phyloP scores from a whole-genome alignment of 2,797 vertebrate species.

The Lepus oiostolus region DNA sequence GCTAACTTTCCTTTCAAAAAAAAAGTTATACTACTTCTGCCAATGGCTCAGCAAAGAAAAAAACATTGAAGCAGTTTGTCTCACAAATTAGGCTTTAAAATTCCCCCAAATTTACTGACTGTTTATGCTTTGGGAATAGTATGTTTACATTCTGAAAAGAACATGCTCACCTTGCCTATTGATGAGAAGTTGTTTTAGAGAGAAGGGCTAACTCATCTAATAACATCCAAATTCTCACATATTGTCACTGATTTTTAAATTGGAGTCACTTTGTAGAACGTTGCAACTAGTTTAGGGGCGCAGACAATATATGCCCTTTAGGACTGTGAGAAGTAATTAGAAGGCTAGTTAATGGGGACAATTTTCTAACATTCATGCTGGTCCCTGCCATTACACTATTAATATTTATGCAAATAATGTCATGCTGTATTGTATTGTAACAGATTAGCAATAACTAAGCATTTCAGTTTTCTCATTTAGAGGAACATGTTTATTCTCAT shows the following conservation, averaged over 20 bases:
- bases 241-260: not conserved
- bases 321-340: not conserved
- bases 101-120: not conserved
- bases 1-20: not conserved
- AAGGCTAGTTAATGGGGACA: not conserved
- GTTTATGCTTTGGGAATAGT: not conserved
- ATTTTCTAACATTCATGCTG: not conserved
- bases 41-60: not conserved
- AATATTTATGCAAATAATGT: not conserved
- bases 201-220: not conserved
- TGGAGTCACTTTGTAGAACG: not conserved
- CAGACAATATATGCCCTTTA: not conserved
- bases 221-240: not conserved
- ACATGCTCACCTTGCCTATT: not conserved
- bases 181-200: not conserved
- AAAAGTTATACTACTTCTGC: slow-evolving; percentile 50
- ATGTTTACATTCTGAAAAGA: not conserved
- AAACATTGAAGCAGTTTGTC: not conserved
- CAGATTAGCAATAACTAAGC: not conserved
- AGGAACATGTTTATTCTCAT: not conserved
- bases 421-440: not conserved
- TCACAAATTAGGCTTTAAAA: not conserved
- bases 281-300: not conserved
- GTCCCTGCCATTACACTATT: not conserved
- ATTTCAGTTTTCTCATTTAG: not conserved